Evolutionary conservation across 2,797 vertebrate species (phyloP).

Genomic region (Semotilus atromaculatus): DNA sequence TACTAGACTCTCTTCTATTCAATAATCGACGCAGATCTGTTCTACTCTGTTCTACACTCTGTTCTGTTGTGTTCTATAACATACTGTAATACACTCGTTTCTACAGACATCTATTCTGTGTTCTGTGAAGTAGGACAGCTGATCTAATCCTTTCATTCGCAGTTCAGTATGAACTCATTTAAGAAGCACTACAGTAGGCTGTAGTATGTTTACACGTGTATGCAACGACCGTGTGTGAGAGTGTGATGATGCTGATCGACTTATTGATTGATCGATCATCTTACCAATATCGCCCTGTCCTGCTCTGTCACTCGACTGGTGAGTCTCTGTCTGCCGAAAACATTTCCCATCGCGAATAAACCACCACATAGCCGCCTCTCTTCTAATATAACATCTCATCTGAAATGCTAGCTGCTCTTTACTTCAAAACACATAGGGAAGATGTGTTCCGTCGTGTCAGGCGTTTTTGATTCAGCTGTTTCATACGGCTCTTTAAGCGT

Average conservation of each 20-base stretch:
- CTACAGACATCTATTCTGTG: neutral
- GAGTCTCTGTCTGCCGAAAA: slow-evolving; percentile 87
- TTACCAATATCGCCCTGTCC: slow-evolving; percentile 89
- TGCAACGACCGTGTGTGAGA: neutral
- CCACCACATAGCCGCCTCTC: slow-evolving; percentile 76
- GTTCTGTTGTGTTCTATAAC: neutral
- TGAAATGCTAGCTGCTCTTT: slow-evolving; percentile 47
- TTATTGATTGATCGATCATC: slow-evolving; percentile 58
- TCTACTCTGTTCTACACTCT: neutral
- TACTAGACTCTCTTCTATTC: neutral
- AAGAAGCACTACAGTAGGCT: neutral
- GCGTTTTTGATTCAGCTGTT: neutral
- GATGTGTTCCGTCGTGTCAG: too few relatives aligned
- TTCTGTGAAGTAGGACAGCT: slow-evolving; percentile 16
- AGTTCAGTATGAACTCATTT: neutral
- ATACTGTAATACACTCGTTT: neutral
- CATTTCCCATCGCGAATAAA: slow-evolving; percentile 85
- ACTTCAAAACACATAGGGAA: neutral
- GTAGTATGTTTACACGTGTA: neutral
- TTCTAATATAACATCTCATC: slow-evolving; percentile 45
- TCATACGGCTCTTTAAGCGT: neutral
- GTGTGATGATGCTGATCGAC: neutral
- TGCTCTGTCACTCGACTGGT: slow-evolving; percentile 90
- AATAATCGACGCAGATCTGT: too few relatives aligned
- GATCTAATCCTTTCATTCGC: slow-evolving; percentile 5